phyloP scores from a whole-genome alignment of 2,888 invertebrate species.

The Drosophila formosana region DNA sequence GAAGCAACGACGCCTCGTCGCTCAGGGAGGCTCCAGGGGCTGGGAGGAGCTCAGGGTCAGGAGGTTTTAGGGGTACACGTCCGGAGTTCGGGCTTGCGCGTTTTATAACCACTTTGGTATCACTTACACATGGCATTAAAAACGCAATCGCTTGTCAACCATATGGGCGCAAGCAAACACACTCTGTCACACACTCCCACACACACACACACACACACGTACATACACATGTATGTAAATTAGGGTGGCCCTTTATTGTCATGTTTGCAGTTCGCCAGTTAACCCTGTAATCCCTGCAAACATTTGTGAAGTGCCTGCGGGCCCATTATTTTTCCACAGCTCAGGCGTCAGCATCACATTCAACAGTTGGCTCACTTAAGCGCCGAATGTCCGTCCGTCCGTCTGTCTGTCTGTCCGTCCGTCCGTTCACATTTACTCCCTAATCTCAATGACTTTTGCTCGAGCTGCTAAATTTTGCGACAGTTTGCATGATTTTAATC shows the following conservation, averaged over 20 bases:
- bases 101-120: conserved; percentile 68
- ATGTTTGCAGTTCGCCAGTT: conserved; percentile 1
- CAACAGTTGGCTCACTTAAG: conserved; percentile 1
- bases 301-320: background rate
- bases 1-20: conserved; percentile 33
- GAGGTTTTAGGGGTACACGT: background rate
- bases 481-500: background rate
- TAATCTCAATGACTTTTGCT: background rate
- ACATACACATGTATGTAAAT: conserved; percentile 31
- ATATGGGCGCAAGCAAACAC: conserved; percentile 28
- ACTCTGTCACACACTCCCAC: background rate
- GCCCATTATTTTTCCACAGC: background rate
- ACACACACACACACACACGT: background rate
- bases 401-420: too few relatives aligned
- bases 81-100: conserved; percentile 25
- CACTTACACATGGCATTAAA: conserved; percentile 61
- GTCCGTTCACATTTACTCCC: background rate
- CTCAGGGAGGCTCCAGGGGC: conserved; percentile 13
- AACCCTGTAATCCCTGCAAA: background rate
- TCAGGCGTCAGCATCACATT: background rate
- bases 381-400: background rate
- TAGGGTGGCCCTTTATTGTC: conserved; percentile 17
- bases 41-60: background rate
- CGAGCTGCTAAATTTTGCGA: background rate
- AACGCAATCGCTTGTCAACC: conserved; percentile 31